A percentile compares a stretch with the other conserved stretches of the same genome.
phyloP scores from a whole-genome alignment of 1,140 invertebrate species.

The Lordiphosa mommai region DNA sequence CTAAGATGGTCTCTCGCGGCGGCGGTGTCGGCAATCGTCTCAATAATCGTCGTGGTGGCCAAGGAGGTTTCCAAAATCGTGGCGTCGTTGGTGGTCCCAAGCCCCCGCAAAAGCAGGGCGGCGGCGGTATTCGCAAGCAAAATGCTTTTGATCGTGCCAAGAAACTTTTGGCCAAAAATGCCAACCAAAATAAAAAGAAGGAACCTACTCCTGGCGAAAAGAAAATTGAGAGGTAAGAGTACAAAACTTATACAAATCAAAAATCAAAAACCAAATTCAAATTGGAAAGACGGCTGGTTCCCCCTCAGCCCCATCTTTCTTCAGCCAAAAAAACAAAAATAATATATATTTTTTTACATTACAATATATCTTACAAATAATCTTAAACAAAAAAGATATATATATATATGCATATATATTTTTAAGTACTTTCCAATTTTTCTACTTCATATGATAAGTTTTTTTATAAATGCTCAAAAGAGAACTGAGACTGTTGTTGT shows the following conservation, averaged over 20 bases:
- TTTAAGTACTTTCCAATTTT: conserved; percentile 32
- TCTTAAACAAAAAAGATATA: conserved; percentile 11
- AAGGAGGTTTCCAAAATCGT: conserved; percentile 79
- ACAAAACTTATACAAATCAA: conserved; percentile 45
- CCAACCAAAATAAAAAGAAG: conserved; percentile 80
- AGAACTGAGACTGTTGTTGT: too few species aligned
- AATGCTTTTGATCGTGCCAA: conserved; percentile 80
- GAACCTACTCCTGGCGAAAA: conserved; percentile 79
- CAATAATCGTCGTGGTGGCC: conserved; percentile 79
- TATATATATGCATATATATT: too few species aligned
- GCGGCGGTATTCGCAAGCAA: conserved; percentile 79
- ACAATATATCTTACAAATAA: too few species aligned
- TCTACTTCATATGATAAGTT: too few species aligned
- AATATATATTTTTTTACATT: too few species aligned
- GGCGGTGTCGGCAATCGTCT: conserved; percentile 79
- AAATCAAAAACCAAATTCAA: conserved; percentile 30
- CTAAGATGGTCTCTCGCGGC: conserved; percentile 79
- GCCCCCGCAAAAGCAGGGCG: conserved; percentile 75
- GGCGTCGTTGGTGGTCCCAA: conserved; percentile 73
- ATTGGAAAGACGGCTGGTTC: conserved; percentile 28
- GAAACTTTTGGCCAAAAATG: conserved; percentile 80
- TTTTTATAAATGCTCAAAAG: too few species aligned
- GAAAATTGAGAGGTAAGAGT: conserved; percentile 80
- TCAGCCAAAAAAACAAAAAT: conserved; percentile 12
- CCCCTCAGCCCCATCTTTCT: conserved; percentile 38